These are phyloP conservation scores for Plusia festucae DNA, from an alignment of 2,888 invertebrate species.

Conservation along the genomic window DNA sequence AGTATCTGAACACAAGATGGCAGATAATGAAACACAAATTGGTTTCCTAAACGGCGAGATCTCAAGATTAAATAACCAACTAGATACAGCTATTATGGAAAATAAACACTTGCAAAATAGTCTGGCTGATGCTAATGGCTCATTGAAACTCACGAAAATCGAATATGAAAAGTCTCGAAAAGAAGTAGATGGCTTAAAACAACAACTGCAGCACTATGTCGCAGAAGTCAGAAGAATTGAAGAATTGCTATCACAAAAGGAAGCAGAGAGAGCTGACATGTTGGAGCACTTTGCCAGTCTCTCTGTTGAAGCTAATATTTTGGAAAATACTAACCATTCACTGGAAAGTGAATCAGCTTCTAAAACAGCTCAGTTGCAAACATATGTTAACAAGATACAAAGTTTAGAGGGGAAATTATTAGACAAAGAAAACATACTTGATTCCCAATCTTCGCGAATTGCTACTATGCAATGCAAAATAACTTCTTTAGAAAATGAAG, in stretches of 20 bases:
- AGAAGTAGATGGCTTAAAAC: constrained; percentile 93
- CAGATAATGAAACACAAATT: constrained; percentile 87
- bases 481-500: constrained; percentile 81
- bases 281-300: constrained; percentile 94
- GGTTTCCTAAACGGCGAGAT: constrained; percentile 90
- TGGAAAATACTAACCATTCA: constrained; percentile 94
- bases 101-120: constrained; percentile 94
- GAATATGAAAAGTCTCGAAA: constrained; percentile 92
- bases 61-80: constrained; percentile 86
- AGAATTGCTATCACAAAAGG: constrained; percentile 93
- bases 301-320: constrained; percentile 93
- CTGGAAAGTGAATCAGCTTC: constrained; percentile 94
- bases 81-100: constrained; percentile 90
- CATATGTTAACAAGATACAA: constrained; percentile 84
- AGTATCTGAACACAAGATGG: constrained; percentile 84
- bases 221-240: constrained; percentile 94
- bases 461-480: constrained; percentile 80
- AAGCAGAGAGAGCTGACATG: constrained; percentile 94
- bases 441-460: constrained; percentile 77
- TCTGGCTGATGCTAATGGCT: constrained; percentile 90
- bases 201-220: constrained; percentile 94
- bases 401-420: constrained; percentile 91
- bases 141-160: constrained; percentile 90
- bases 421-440: constrained; percentile 82
- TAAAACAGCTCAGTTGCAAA: constrained; percentile 89